Percentiles rank a stretch among this genome's conserved stretches.
These are phyloP conservation scores for Salvator merianae DNA, from an alignment of 2,113 vertebrate genomes.

Conservation along the genomic window DNA sequence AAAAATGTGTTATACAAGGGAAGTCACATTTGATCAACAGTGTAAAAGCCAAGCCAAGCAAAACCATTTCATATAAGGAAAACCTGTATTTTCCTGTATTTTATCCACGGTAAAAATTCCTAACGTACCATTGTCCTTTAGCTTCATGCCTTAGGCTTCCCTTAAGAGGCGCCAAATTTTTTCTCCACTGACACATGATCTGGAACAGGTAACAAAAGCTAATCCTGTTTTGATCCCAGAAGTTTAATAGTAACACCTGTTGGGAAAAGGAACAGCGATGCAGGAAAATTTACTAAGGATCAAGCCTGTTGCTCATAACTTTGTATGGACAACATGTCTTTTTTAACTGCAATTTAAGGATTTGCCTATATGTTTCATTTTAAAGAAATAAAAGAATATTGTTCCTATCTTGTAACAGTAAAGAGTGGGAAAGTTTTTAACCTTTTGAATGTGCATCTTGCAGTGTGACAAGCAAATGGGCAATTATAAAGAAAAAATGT, in stretches of 20 bases:
- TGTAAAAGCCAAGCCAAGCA: too few species aligned
- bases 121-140: not conserved
- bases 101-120: not conserved
- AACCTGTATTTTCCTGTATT: not conserved
- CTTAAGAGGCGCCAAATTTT: not conserved
- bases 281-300: conserved; percentile 9
- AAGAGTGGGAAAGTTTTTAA: conserved; percentile 29
- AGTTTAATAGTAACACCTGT: conserved; percentile 24
- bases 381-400: not conserved
- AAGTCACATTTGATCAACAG: too few species aligned
- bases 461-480: conserved; percentile 48
- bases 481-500: conserved; percentile 47
- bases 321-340: not conserved
- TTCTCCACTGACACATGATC: conserved; percentile 14
- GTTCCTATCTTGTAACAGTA: conserved; percentile 33
- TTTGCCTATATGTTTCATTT: not conserved
- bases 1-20: too few species aligned
- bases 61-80: too few species aligned
- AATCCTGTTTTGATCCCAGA: not conserved
- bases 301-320: conserved; percentile 2
- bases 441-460: conserved; percentile 24
- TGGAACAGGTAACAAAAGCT: not conserved
- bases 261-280: conserved; percentile 31
- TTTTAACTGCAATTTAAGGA: not conserved
- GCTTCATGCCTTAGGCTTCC: not conserved